Conservation (phyloP, 2,113 vertebrate genomes). For the Takifugu bimaculatus region DNA sequence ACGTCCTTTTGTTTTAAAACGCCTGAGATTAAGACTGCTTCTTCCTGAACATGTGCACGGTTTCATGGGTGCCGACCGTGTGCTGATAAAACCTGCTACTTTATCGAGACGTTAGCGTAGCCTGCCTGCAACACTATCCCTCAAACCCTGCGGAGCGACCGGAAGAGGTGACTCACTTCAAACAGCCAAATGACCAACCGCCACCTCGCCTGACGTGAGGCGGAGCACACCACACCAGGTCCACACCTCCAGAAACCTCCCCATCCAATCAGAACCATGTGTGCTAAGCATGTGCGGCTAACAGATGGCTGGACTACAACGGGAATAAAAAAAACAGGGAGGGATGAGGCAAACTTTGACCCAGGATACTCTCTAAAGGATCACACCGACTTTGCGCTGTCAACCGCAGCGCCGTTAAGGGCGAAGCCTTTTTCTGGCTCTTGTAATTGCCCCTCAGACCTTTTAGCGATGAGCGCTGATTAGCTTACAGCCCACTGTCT, state of each 20-base stretch:
- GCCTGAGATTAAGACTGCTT: no score
- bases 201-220: neutral
- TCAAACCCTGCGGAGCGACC: slow-evolving; percentile 34
- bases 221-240: neutral
- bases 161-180: slow-evolving; percentile 21
- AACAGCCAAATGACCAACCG: neutral
- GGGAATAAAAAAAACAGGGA: no score
- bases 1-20: no score
- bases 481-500: slow-evolving; percentile 29
- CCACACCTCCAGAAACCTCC: neutral
- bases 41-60: neutral
- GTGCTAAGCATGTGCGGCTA: neutral
- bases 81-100: no score
- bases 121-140: slow-evolving; percentile 2
- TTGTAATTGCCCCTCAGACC: slow-evolving; percentile 16
- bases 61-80: no score
- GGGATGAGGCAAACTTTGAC: no score
- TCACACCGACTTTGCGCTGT: slow-evolving; percentile 19
- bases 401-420: neutral
- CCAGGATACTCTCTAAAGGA: slow-evolving; percentile 18
- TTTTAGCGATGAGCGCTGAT: slow-evolving; percentile 44
- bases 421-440: slow-evolving; percentile 14
- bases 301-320: no score
- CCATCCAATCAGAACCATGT: neutral
- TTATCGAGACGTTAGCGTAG: neutral